Evolutionary conservation across 2,797 vertebrate species (phyloP).

Genomic region (Pipistrellus kuhlii): DNA sequence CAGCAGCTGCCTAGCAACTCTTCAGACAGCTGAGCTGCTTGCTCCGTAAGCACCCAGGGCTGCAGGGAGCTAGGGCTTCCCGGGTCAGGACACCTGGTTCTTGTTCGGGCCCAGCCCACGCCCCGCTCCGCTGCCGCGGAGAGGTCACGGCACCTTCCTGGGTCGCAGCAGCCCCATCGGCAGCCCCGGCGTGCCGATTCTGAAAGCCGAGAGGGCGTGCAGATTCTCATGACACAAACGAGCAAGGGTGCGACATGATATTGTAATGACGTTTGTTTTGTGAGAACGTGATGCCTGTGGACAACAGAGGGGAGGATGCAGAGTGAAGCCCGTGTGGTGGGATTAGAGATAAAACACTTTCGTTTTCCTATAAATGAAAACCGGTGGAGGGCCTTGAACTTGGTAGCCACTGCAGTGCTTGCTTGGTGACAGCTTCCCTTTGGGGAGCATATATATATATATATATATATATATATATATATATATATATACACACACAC

Average conservation of each 20-base stretch:
- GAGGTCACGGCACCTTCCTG: background rate
- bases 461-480: too few species aligned
- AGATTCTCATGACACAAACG: background rate
- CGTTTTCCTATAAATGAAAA: background rate
- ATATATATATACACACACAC: too few species aligned
- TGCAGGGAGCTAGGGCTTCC: background rate
- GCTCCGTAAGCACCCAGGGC: background rate
- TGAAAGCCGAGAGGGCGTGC: background rate
- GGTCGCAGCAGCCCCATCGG: background rate
- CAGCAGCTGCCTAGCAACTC: background rate
- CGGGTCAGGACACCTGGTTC: background rate
- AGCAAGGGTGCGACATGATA: background rate
- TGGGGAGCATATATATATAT: background rate
- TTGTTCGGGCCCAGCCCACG: rapidly evolving
- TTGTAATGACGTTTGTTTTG: background rate
- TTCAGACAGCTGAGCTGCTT: background rate
- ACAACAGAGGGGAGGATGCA: background rate
- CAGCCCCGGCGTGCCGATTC: rapidly evolving
- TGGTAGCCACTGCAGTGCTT: background rate
- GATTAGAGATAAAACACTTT: background rate
- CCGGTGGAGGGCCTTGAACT: background rate
- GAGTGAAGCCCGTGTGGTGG: background rate
- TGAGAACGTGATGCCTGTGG: background rate
- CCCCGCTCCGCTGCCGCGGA: background rate
- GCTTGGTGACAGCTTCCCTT: background rate